These are phyloP conservation scores for Geophilus truncorum DNA, from an alignment of 2,888 invertebrate species.

Conservation along the genomic window DNA sequence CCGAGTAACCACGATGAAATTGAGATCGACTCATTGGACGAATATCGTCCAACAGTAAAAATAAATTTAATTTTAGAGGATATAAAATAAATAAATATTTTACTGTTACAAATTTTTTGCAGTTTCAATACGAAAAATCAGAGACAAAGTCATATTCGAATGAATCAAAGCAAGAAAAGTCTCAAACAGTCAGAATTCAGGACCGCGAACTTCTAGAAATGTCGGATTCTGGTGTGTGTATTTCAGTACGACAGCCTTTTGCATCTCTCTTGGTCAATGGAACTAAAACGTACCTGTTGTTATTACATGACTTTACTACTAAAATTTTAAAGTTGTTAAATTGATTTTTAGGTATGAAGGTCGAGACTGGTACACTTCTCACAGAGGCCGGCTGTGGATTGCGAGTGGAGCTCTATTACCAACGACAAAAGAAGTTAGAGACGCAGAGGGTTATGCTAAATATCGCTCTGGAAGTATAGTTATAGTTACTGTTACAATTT, in stretches of 20 bases:
- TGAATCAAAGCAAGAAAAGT: not conserved
- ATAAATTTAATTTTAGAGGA: not conserved
- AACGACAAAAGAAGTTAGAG: constrained; percentile 61
- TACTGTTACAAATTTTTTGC: not conserved
- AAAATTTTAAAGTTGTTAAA: not conserved
- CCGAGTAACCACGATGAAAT: not conserved
- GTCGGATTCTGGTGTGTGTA: constrained; percentile 76
- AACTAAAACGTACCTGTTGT: constrained; percentile 82
- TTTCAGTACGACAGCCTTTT: constrained; percentile 96
- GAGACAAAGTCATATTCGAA: not conserved
- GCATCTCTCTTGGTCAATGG: constrained; percentile 87
- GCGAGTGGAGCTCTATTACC: constrained; percentile 77
- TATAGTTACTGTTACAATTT: too few species aligned
- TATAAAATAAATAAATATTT: not conserved
- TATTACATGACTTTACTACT: constrained; percentile 35
- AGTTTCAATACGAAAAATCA: not conserved
- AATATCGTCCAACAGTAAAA: not conserved
- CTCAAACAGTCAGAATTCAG: constrained; percentile 53
- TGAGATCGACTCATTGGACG: not conserved
- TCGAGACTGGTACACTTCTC: constrained; percentile 84
- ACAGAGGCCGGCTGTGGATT: constrained; percentile 92
- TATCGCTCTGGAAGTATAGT: constrained; percentile 29
- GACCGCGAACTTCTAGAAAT: constrained; percentile 74
- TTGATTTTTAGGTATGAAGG: constrained; percentile 66
- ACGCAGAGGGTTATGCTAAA: constrained; percentile 57